Conservation (phyloP, 2,113 vertebrate species). For the Motacilla alba region DNA sequence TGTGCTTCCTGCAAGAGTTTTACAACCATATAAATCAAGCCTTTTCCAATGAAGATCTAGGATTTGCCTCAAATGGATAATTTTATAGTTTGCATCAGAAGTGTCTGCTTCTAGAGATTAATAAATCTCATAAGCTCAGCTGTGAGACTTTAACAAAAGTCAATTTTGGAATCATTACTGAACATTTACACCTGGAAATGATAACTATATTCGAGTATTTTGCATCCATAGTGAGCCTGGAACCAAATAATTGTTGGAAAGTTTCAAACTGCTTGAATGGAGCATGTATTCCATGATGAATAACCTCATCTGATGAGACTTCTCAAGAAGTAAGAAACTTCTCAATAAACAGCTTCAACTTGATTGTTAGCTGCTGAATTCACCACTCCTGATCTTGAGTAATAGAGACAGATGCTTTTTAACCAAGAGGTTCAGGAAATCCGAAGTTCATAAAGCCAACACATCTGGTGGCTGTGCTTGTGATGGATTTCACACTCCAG, state of each 20-base stretch:
- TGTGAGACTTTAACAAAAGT: neutral
- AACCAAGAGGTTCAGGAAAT: neutral
- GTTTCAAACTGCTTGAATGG: neutral
- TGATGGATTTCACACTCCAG: constrained; percentile 30
- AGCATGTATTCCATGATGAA: neutral
- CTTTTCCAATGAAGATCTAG: neutral
- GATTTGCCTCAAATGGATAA: neutral
- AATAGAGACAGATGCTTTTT: neutral
- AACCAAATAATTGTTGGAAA: neutral
- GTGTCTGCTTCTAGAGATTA: neutral
- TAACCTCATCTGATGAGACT: neutral
- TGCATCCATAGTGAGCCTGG: neutral
- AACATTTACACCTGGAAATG: neutral
- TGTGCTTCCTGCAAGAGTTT: neutral
- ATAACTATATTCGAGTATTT: neutral
- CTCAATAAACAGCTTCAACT: neutral
- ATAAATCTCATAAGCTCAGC: neutral
- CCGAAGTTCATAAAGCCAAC: neutral
- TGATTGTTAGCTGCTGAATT: neutral
- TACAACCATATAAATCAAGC: neutral
- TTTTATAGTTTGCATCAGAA: neutral
- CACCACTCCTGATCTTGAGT: neutral
- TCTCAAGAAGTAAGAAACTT: neutral
- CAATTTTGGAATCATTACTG: neutral
- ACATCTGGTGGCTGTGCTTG: neutral